Evolutionary conservation across 2,888 invertebrate genomes (phyloP).

Genomic region (Drosophila nr. perissopoda): DNA sequence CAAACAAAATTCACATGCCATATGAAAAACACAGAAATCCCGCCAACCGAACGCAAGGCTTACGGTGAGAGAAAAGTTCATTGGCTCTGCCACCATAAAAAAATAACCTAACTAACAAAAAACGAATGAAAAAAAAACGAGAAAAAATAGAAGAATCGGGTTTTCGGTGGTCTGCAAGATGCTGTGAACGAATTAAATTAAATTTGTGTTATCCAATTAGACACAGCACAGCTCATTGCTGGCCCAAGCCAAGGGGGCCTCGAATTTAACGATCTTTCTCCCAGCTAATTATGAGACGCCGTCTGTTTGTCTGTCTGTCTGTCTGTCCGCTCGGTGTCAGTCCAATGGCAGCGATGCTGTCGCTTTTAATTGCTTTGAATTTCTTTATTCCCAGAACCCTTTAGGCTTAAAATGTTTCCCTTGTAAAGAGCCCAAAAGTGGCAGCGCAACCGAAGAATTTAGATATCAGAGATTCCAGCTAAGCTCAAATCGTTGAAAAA

Average conservation of each 20-base stretch:
- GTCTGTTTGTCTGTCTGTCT: constrained; percentile 24
- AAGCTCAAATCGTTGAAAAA: constrained; percentile 35
- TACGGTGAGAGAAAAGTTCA: constrained; percentile 67
- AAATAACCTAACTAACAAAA: constrained; percentile 8
- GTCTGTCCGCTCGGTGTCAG: constrained; percentile 17
- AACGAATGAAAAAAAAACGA: background rate
- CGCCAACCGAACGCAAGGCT: constrained; percentile 23
- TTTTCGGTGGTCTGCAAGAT: constrained; percentile 49
- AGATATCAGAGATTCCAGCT: constrained; percentile 23
- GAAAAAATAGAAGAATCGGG: constrained; percentile 35
- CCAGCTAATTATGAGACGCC: constrained; percentile 70
- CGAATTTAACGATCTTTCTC: constrained; percentile 71
- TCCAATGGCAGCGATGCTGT: constrained; percentile 42
- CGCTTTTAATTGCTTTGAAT: constrained; percentile 70
- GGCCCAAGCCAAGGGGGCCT: constrained; percentile 10
- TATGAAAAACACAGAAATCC: constrained; percentile 40
- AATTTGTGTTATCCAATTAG: constrained; percentile 76
- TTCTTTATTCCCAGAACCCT: constrained; percentile 74
- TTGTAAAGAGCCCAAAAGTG: constrained; percentile 36
- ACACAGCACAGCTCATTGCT: constrained; percentile 55
- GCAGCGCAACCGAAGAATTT: constrained; percentile 27
- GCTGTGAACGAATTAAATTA: constrained; percentile 70
- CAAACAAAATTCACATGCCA: constrained; percentile 69
- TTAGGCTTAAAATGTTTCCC: constrained; percentile 60
- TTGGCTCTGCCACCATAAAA: constrained; percentile 70